phyloP scores from a whole-genome alignment of 2,113 vertebrate genomes.

The Ancistrus triradiatus region DNA sequence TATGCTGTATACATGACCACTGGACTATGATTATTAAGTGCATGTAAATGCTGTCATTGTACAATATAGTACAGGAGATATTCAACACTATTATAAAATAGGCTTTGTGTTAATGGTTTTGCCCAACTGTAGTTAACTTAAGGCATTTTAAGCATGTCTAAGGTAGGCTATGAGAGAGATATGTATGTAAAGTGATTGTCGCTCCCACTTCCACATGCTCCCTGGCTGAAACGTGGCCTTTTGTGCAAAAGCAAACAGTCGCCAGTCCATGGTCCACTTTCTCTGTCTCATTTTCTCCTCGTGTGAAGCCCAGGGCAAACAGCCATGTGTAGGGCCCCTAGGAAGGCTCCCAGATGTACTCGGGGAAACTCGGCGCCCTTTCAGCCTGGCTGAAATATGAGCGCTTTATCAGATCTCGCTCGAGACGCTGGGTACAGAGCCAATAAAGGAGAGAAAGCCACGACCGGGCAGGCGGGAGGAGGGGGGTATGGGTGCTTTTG shows the following conservation, averaged over 20 bases:
- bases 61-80: too few species aligned
- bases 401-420: conserved; percentile 49
- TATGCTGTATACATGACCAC: too few species aligned
- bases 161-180: too few species aligned
- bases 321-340: conserved; percentile 32
- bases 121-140: too few species aligned
- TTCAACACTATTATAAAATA: too few species aligned
- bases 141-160: too few species aligned
- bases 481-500: conserved; percentile 32
- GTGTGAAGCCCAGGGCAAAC: conserved; percentile 35
- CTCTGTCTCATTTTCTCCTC: conserved; percentile 9
- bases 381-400: conserved; percentile 40
- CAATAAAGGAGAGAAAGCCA: conserved; percentile 44
- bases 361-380: conserved; percentile 28
- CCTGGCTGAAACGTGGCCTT: conserved; percentile 7
- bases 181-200: too few species aligned
- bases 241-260: conserved; percentile 29
- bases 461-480: neutral
- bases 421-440: conserved; percentile 31
- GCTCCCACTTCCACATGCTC: neutral
- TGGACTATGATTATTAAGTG: too few species aligned
- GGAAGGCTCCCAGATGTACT: conserved; percentile 46
- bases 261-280: conserved; percentile 20
- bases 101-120: too few species aligned
- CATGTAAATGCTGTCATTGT: too few species aligned